A percentile compares a stretch with the other conserved stretches of the same genome.
phyloP scores from a whole-genome alignment of 2,113 vertebrate genomes.

The Chaenocephalus aceratus region DNA sequence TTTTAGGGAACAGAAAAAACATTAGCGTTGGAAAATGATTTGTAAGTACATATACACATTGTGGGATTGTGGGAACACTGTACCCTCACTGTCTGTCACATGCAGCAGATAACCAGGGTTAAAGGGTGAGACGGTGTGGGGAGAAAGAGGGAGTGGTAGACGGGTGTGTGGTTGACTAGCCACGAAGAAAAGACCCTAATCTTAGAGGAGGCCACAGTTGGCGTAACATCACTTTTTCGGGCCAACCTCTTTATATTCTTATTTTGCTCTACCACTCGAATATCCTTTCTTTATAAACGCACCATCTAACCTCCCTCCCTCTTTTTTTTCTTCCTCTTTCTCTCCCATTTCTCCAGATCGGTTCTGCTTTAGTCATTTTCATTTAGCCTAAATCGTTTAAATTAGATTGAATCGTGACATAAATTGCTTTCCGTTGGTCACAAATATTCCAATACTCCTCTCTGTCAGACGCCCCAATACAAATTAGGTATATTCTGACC shows the following conservation, averaged over 20 bases:
- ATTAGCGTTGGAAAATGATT: not conserved
- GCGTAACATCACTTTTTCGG: conserved; percentile 63
- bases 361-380: not conserved
- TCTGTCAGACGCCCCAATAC: not conserved
- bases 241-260: conserved; percentile 47
- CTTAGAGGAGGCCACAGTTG: conserved; percentile 77
- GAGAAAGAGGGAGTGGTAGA: conserved; percentile 53
- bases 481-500: not conserved
- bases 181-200: conserved; percentile 78
- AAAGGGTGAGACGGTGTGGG: conserved; percentile 33
- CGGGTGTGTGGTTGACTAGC: conserved; percentile 43
- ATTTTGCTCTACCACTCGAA: conserved; percentile 48
- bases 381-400: not conserved
- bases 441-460: not conserved
- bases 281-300: conserved; percentile 40
- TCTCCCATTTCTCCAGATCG: not conserved
- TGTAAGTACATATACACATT: not conserved
- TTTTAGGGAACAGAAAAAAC: too few relatives aligned
- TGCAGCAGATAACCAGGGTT: conserved; percentile 10
- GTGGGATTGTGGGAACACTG: not conserved
- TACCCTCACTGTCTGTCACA: conserved; percentile 11
- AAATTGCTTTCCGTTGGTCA: not conserved
- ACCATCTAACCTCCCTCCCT: not conserved
- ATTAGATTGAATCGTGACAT: not conserved
- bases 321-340: not conserved